Conservation (phyloP, 2,888 invertebrate genomes). For the Hirtodrosophila trivittata region DNA sequence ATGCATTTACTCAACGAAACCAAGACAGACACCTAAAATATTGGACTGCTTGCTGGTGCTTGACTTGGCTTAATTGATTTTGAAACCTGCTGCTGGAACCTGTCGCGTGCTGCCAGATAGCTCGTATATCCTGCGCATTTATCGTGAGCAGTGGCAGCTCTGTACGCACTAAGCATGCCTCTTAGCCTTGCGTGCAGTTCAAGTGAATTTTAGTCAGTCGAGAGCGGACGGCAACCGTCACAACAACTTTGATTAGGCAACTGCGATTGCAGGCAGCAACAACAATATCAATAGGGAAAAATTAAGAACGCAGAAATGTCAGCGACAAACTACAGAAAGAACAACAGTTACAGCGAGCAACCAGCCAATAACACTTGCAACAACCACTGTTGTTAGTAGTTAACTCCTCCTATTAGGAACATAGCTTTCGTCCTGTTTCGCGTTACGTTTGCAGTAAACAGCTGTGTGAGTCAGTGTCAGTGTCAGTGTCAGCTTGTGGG, state of each 20-base stretch:
- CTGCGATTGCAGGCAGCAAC: slow-evolving; percentile 9
- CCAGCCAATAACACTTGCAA: background rate
- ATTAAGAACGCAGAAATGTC: slow-evolving; percentile 25
- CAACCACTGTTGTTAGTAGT: slow-evolving; percentile 16
- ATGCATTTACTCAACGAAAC: too few relatives aligned
- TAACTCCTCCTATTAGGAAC: background rate
- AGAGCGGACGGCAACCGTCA: slow-evolving; percentile 61
- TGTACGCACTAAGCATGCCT: slow-evolving; percentile 21
- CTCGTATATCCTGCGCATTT: slow-evolving; percentile 42
- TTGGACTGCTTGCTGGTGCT: background rate
- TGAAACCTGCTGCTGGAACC: background rate
- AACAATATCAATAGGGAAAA: slow-evolving; percentile 10
- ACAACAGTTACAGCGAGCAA: slow-evolving; percentile 9
- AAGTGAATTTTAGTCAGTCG: slow-evolving; percentile 41
- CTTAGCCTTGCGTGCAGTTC: slow-evolving; percentile 35
- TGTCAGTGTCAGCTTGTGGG: slow-evolving; percentile 8
- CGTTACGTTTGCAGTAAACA: slow-evolving; percentile 50
- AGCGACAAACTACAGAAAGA: slow-evolving; percentile 12
- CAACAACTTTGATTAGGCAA: slow-evolving; percentile 43
- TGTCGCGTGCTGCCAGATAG: slow-evolving; percentile 26
- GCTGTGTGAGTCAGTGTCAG: slow-evolving; percentile 54
- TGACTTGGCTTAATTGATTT: slow-evolving; percentile 5
- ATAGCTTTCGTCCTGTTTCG: slow-evolving; percentile 24
- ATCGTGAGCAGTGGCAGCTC: slow-evolving; percentile 30
- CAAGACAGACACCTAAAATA: too few relatives aligned